Evolutionary conservation across 2,888 invertebrate genomes (phyloP), one percentile per base, ranked within the genome.

Genomic region (Chymomyza procnemis): DNA sequence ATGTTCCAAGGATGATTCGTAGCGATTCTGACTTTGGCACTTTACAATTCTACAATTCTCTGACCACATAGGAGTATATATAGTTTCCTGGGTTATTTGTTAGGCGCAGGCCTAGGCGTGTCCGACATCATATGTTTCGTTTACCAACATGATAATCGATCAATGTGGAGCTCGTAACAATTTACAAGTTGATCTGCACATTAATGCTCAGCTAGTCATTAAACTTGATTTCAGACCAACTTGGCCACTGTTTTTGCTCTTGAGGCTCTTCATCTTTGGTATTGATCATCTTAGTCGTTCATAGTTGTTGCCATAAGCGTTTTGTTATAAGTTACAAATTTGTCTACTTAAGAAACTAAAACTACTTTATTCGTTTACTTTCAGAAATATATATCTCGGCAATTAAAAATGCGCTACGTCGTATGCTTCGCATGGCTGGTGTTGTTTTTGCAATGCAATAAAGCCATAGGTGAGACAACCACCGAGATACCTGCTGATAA

Each of bases 401-500:
- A 14, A 54, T 41, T 5, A 47, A n/a, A 68, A 60, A 81, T 81
- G 85, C 66, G 60, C 48, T 61, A 68, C 69, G 71, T 61, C 46
- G 64, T 57, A 30, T 59, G 56, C 12, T 62, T 65, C 18, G 21
- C 52, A 56, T 70, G 75, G 71, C 70, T 83, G 48, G 59, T 78
- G 63, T 58, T 78, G 9, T 2, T 78, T 9, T 54, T 61, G 58
- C 21, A 21, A 26, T 8, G 61, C 0, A 21, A 47, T 47, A 61
- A 18, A 12, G 66, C 22, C n/a, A 66, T 74, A 19, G 19, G 6
- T 2, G 19, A 4, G 2, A 50, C 60, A 52, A 30, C 70, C 56
- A 78, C 75, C 1, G 74, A 77, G n/a, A 73, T 78, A 0, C 69
- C 87, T 0, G 89, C 90, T 0, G 82, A 85, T 0, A 76, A 88